Conservation (phyloP, 2,113 vertebrate species). For the Chinchilla lanigera region DNA sequence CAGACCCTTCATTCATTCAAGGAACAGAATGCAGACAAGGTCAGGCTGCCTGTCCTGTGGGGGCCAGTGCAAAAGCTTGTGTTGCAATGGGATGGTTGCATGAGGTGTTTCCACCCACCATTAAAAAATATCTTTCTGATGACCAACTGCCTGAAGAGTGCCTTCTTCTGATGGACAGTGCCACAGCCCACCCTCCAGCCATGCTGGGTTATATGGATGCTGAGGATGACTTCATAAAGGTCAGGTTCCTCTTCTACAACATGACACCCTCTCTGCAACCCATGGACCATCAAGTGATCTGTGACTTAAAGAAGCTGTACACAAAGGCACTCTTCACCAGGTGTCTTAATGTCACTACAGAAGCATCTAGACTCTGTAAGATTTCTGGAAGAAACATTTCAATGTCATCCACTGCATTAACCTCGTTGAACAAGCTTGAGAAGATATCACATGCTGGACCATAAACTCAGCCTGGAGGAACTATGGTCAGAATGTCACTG, state of each 20-base stretch:
- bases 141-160: background rate
- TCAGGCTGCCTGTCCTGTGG: background rate
- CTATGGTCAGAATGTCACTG: background rate
- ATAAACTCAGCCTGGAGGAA: background rate
- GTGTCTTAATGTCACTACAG: background rate
- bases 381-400: no score
- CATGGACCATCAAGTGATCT: background rate
- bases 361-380: background rate
- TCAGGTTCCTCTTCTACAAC: background rate
- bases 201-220: background rate
- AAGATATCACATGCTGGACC: background rate
- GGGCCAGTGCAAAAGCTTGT: background rate
- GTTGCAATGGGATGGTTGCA: background rate
- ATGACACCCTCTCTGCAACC: background rate
- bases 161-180: no score
- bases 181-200: background rate
- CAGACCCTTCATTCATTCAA: background rate
- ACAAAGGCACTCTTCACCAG: background rate
- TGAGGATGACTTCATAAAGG: background rate
- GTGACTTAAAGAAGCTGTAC: background rate
- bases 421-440: background rate
- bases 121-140: background rate
- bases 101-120: background rate
- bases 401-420: background rate
- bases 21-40: background rate